These are phyloP conservation scores for Hermaeophaga mercurialis DNA, from an alignment of 2,888 invertebrate genomes.

Conservation along the genomic window DNA sequence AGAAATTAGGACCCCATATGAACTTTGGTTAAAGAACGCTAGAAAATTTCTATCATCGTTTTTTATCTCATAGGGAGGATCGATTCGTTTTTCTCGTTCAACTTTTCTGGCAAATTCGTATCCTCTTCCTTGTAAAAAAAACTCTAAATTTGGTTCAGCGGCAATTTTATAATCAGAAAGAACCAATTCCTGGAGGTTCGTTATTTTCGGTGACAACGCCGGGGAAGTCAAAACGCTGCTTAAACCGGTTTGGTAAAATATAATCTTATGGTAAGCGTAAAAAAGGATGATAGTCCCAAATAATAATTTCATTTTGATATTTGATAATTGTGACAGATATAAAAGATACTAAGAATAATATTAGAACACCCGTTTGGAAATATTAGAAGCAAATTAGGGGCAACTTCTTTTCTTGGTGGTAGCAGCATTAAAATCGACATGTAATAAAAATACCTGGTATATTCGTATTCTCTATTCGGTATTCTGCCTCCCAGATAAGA, in stretches of 20 bases:
- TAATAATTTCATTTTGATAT: not conserved
- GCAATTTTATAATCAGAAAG: not conserved
- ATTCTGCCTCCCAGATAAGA: not conserved
- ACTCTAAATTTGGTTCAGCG: not conserved
- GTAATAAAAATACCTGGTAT: not conserved
- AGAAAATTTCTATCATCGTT: not conserved
- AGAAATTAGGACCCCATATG: not conserved
- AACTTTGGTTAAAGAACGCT: not conserved
- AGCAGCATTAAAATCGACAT: not conserved
- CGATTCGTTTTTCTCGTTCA: not conserved
- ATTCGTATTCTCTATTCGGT: not conserved
- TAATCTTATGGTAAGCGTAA: not conserved
- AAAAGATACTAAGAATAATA: not conserved
- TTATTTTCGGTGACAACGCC: not conserved
- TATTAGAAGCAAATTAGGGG: not conserved
- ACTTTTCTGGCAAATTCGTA: not conserved
- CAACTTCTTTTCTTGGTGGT: not conserved
- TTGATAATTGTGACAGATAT: not conserved
- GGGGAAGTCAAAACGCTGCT: not conserved
- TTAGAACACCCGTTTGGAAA: not conserved
- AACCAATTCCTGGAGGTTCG: not conserved
- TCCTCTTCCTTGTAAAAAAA: not conserved
- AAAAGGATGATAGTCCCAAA: not conserved
- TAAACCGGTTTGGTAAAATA: not conserved
- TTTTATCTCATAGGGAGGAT: not conserved